These are phyloP conservation scores for Xiphydria camelus DNA, from an alignment of 2,888 invertebrate species.

Conservation along the genomic window DNA sequence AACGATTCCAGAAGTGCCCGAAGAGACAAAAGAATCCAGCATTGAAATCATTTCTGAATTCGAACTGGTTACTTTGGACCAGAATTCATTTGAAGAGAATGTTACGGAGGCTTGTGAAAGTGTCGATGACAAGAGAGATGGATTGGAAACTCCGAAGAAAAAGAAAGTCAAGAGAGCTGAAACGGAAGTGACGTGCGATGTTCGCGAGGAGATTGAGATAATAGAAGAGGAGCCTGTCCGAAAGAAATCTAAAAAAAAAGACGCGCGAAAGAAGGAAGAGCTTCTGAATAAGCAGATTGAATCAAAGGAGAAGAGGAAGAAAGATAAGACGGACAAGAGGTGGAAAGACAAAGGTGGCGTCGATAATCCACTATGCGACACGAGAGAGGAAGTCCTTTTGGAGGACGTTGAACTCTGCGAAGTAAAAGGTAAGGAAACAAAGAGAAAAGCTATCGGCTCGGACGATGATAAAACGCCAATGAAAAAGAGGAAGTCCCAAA, in stretches of 20 bases:
- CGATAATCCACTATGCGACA: background rate
- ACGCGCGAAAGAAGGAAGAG: slow-evolving; percentile 16
- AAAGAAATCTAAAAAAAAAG: slow-evolving; percentile 11
- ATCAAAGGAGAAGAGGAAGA: slow-evolving; percentile 1
- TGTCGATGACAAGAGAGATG: no score
- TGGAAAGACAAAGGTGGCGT: no score
- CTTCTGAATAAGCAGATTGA: slow-evolving; percentile 12
- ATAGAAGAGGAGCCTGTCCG: slow-evolving; percentile 4
- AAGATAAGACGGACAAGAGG: slow-evolving; percentile 11
- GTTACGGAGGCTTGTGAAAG: slow-evolving; percentile 6
- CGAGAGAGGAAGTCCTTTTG: background rate
- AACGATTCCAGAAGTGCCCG: slow-evolving; percentile 44
- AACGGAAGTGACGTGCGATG: background rate
- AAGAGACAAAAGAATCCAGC: slow-evolving; percentile 25
- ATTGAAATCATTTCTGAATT: background rate
- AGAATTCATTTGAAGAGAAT: slow-evolving; percentile 8
- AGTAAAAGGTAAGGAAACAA: slow-evolving; percentile 2
- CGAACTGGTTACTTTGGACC: slow-evolving; percentile 11
- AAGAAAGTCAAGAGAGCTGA: slow-evolving; percentile 5
- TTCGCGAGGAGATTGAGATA: background rate
- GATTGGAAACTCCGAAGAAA: slow-evolving; percentile 7
- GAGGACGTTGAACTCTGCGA: slow-evolving; percentile 9
- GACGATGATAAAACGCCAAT: background rate
- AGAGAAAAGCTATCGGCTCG: slow-evolving; percentile 2
- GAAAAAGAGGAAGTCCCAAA: background rate